Conservation (phyloP, 2,888 invertebrate species). For the Druceiella hillmani region DNA sequence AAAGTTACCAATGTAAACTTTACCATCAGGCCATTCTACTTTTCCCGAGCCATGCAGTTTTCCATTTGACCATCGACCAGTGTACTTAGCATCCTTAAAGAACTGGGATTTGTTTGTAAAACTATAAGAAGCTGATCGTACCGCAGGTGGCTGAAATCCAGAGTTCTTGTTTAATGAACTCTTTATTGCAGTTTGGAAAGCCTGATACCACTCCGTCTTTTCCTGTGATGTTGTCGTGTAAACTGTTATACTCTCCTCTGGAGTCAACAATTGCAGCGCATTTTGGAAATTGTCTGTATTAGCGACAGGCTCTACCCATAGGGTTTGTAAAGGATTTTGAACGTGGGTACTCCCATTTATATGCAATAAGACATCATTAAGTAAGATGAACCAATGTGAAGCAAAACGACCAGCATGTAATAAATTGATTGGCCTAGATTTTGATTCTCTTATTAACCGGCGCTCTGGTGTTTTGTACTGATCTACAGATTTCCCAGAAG, state of each 20-base stretch:
- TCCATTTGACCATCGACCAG: constrained; percentile 76
- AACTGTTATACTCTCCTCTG: constrained; percentile 71
- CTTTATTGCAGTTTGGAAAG: constrained; percentile 69
- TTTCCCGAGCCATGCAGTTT: constrained; percentile 80
- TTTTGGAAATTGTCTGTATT: constrained; percentile 60
- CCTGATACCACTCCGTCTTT: constrained; percentile 75
- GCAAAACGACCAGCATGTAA: constrained; percentile 68
- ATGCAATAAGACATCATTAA: constrained; percentile 78
- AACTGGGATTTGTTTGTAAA: constrained; percentile 63
- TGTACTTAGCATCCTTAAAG: constrained; percentile 74
- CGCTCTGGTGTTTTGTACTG: constrained; percentile 58
- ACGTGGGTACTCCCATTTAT: constrained; percentile 61
- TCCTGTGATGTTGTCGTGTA: constrained; percentile 60
- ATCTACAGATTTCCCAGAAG: constrained; percentile 58
- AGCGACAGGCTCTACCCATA: constrained; percentile 76
- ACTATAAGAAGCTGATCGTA: constrained; percentile 65
- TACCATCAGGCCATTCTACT: constrained; percentile 77
- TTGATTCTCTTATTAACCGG: constrained; percentile 74
- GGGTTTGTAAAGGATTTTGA: constrained; percentile 62
- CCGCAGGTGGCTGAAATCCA: constrained; percentile 61
- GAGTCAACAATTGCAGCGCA: constrained; percentile 65
- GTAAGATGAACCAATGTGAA: constrained; percentile 73
- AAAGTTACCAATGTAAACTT: constrained; percentile 75
- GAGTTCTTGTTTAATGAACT: constrained; percentile 57
- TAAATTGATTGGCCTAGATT: constrained; percentile 61